Evolutionary conservation across 2,797 vertebrate species (phyloP).

Genomic region (Trichosurus vulpecula): DNA sequence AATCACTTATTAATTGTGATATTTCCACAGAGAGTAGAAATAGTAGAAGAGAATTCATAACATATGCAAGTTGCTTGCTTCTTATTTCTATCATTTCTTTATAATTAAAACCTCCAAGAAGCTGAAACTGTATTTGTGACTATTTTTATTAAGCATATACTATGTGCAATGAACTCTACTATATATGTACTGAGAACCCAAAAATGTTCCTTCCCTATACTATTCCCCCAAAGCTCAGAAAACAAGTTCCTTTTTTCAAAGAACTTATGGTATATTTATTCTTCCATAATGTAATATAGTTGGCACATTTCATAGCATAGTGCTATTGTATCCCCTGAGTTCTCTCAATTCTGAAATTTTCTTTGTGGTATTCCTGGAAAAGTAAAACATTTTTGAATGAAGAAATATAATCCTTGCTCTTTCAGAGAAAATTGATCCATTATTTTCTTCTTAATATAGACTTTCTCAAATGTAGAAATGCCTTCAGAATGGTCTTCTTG

Average conservation of each 20-base stretch:
- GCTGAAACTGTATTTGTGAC: too few relatives aligned
- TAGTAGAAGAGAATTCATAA: too few relatives aligned
- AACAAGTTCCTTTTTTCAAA: not conserved
- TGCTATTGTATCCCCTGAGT: not conserved
- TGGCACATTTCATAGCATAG: too few relatives aligned
- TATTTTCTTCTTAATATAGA: slow-evolving; percentile 68
- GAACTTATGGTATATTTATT: not conserved
- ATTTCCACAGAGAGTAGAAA: too few relatives aligned
- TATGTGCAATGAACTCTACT: too few relatives aligned
- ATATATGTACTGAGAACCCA: not conserved
- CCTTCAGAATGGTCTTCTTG: slow-evolving; percentile 60
- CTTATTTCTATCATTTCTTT: too few relatives aligned
- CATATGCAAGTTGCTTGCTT: too few relatives aligned
- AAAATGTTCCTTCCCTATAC: not conserved
- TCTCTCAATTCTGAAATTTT: slow-evolving; percentile 52
- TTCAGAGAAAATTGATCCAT: slow-evolving; percentile 68
- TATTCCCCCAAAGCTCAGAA: not conserved
- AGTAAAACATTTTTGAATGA: slow-evolving; percentile 69
- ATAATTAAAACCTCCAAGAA: too few relatives aligned
- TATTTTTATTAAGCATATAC: too few relatives aligned
- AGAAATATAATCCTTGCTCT: slow-evolving; percentile 66
- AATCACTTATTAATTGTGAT: too few relatives aligned
- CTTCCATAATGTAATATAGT: not conserved
- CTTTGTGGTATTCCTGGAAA: slow-evolving; percentile 62
- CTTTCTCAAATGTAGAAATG: slow-evolving; percentile 68